Percentiles rank a stretch among this genome's conserved stretches.
These are phyloP conservation scores for Bombus pascuorum DNA, from an alignment of 1,140 invertebrate species.

Conservation along the genomic window DNA sequence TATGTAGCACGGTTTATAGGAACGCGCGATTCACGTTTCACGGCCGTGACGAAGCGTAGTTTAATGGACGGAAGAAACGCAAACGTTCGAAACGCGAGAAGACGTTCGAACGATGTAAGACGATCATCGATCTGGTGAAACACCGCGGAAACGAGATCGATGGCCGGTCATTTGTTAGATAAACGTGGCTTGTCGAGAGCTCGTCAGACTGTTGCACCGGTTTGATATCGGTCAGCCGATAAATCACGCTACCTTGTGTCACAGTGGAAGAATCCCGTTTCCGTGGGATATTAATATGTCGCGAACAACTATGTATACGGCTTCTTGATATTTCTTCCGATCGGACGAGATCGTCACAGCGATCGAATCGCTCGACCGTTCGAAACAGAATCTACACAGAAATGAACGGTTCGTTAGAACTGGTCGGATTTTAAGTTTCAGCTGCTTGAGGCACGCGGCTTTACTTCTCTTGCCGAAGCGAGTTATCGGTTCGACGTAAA, in stretches of 20 bases:
- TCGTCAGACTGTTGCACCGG: constrained; percentile 4
- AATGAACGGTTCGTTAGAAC: too few species aligned
- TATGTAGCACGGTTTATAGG: too few species aligned
- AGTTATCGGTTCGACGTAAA: too few species aligned
- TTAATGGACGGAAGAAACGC: not conserved
- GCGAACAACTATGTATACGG: not conserved
- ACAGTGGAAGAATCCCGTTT: not conserved
- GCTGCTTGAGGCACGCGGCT: too few species aligned
- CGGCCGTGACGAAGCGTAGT: not conserved
- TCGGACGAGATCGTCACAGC: not conserved
- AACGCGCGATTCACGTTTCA: too few species aligned
- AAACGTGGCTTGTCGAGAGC: constrained; percentile 35
- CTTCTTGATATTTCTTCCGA: not conserved
- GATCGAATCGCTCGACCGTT: too few species aligned
- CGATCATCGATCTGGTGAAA: constrained; percentile 37
- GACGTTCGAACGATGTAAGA: not conserved
- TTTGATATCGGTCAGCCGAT: not conserved
- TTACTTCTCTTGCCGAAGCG: too few species aligned
- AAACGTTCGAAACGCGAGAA: not conserved
- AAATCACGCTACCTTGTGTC: constrained; percentile 16
- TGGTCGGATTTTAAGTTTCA: too few species aligned
- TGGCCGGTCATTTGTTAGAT: constrained; percentile 14
- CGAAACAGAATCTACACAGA: too few species aligned
- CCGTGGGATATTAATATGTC: not conserved
- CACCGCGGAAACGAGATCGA: constrained; percentile 27